A percentile compares a stretch with the other conserved stretches of the same genome.
Conservation (phyloP, 2,888 invertebrate genomes). For the Drosophila pseudotakahashii region DNA sequence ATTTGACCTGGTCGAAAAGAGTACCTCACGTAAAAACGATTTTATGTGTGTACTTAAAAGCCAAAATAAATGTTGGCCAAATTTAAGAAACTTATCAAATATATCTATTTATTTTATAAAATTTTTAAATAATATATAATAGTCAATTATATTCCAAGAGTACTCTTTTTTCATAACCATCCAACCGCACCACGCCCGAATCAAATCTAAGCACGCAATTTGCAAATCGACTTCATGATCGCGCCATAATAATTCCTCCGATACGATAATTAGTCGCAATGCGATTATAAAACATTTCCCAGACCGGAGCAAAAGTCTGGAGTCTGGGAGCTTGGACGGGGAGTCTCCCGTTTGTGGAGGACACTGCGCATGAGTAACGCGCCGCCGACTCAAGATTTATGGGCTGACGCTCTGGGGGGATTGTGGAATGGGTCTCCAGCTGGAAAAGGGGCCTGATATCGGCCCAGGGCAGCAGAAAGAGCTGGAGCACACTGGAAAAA, state of each 20-base stretch:
- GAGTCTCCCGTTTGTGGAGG: conserved; percentile 34
- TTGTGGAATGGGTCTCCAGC: conserved; percentile 5
- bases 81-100: too few relatives aligned
- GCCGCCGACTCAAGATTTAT: conserved; percentile 69
- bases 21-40: too few relatives aligned
- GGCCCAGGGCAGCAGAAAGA: conserved; percentile 1
- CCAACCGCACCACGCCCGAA: conserved; percentile 3
- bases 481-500: conserved; percentile 2
- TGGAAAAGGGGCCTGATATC: not conserved
- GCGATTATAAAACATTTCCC: conserved; percentile 79
- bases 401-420: conserved; percentile 21
- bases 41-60: too few relatives aligned
- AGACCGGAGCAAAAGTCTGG: conserved; percentile 26
- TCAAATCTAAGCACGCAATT: conserved; percentile 59
- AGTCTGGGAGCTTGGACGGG: conserved; percentile 1
- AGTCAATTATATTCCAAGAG: not conserved
- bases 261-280: conserved; percentile 83
- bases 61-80: too few relatives aligned
- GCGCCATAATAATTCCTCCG: conserved; percentile 77
- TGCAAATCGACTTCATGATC: conserved; percentile 59
- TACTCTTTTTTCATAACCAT: not conserved
- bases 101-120: too few relatives aligned
- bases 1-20: too few relatives aligned
- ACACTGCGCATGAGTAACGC: conserved; percentile 75
- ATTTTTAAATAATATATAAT: too few relatives aligned